phyloP scores from a whole-genome alignment of 2,113 vertebrate genomes.

The Amblyornis subalaris region DNA sequence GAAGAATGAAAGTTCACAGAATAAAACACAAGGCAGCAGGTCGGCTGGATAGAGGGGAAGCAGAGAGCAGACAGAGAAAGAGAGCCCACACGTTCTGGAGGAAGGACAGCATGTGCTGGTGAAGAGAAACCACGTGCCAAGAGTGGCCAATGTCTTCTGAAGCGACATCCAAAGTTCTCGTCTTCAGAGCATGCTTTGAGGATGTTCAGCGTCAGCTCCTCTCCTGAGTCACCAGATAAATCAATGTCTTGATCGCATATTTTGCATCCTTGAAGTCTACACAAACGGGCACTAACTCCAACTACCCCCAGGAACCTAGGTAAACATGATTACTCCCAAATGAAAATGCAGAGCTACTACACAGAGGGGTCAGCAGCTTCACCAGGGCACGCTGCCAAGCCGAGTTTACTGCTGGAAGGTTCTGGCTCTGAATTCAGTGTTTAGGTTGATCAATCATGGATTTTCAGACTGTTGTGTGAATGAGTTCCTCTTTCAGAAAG shows the following conservation, averaged over 20 bases:
- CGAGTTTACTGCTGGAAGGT: neutral
- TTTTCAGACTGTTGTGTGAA: neutral
- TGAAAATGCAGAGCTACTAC: neutral
- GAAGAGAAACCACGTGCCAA: neutral
- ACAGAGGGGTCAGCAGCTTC: neutral
- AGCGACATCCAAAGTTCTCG: neutral
- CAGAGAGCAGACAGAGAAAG: neutral
- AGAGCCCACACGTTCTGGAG: neutral
- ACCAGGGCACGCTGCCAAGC: neutral
- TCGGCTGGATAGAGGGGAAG: accelerated
- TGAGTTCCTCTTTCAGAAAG: neutral
- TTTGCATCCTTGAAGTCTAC: neutral
- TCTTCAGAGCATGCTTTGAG: neutral
- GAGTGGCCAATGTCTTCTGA: neutral
- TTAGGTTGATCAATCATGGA: neutral
- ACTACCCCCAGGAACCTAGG: neutral
- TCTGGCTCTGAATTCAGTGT: neutral
- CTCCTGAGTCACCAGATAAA: neutral
- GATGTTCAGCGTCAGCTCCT: neutral
- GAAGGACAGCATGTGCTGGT: neutral
- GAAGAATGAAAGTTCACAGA: neutral
- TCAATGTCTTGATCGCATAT: neutral
- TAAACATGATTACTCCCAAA: accelerated
- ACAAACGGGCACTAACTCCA: neutral
- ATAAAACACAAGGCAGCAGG: neutral